Percentiles rank a stretch among this genome's conserved stretches.
phyloP scores from a whole-genome alignment of 2,797 vertebrate genomes.

The Anabas testudineus region DNA sequence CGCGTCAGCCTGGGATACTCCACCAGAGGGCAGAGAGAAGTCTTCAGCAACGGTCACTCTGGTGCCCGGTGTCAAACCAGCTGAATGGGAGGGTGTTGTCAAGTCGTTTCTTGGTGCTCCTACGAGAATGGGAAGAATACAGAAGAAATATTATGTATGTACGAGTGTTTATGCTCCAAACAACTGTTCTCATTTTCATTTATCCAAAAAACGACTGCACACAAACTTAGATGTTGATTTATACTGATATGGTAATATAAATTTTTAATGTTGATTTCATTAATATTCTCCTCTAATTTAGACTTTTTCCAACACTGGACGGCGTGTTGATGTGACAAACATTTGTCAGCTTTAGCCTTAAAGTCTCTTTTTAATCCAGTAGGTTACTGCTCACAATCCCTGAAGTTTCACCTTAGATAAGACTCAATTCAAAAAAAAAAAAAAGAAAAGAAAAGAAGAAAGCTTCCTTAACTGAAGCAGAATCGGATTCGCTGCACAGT shows the following conservation, averaged over 20 bases:
- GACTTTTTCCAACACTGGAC: too few species aligned
- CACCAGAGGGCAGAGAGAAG: slow-evolving; percentile 41
- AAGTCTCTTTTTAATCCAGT: background rate
- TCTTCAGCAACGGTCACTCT: slow-evolving; percentile 34
- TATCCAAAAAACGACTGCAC: too few species aligned
- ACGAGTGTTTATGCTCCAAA: background rate
- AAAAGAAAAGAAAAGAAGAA: background rate
- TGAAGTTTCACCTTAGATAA: slow-evolving; percentile 1
- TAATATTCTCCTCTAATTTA: background rate
- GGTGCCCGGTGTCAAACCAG: slow-evolving; percentile 40
- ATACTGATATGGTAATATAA: too few species aligned
- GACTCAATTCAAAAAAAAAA: background rate
- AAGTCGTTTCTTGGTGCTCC: slow-evolving; percentile 59
- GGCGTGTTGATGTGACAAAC: too few species aligned
- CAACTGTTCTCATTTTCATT: too few species aligned
- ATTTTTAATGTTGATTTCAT: background rate
- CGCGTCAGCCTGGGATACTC: slow-evolving; percentile 74
- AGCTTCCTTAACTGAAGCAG: slow-evolving; percentile 14
- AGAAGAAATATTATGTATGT: background rate
- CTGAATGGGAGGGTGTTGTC: slow-evolving; percentile 38
- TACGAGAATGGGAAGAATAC: slow-evolving; percentile 10
- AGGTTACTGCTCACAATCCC: background rate
- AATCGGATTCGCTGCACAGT: slow-evolving; percentile 25
- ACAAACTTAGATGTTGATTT: too few species aligned
- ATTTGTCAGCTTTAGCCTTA: background rate